A percentile compares a stretch with the other conserved stretches of the same genome.
Conservation (phyloP, 2,797 vertebrate species). For the Anomalospiza imberbis region DNA sequence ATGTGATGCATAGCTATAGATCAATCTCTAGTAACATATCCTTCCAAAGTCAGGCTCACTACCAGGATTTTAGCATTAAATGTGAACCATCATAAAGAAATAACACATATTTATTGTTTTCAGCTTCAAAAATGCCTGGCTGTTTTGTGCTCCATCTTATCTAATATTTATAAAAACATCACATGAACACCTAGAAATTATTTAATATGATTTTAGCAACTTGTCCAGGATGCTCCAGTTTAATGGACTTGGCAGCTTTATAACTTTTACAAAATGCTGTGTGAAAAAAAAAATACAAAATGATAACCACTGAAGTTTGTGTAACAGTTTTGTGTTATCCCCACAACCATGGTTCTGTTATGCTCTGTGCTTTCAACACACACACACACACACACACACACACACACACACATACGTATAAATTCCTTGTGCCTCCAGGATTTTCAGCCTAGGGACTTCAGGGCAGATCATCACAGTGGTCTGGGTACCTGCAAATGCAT, state of each 20-base stretch:
- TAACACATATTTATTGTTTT: not conserved
- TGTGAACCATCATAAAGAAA: not conserved
- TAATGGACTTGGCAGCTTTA: not conserved
- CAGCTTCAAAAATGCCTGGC: not conserved
- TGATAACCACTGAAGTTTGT: not conserved
- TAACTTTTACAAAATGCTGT: not conserved
- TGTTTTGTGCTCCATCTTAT: not conserved
- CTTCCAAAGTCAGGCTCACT: not conserved
- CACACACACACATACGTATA: not conserved
- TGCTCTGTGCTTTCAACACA: not conserved
- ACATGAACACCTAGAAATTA: not conserved
- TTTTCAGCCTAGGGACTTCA: no score
- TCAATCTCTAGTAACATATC: not conserved
- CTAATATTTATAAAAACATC: not conserved
- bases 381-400: not conserved
- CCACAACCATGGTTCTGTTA: not conserved
- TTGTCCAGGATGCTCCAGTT: not conserved
- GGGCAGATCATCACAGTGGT: not conserved
- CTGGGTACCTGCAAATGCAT: fast-evolving
- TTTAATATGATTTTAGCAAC: not conserved
- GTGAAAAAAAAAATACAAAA: not conserved
- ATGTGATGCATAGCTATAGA: not conserved
- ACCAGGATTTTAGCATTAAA: not conserved
- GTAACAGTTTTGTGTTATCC: not conserved
- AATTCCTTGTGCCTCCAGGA: no score